Percentiles rank a stretch among this genome's conserved stretches.
These are phyloP conservation scores for Pterophyllum scalare DNA, from an alignment of 2,113 vertebrate species.

Conservation along the genomic window DNA sequence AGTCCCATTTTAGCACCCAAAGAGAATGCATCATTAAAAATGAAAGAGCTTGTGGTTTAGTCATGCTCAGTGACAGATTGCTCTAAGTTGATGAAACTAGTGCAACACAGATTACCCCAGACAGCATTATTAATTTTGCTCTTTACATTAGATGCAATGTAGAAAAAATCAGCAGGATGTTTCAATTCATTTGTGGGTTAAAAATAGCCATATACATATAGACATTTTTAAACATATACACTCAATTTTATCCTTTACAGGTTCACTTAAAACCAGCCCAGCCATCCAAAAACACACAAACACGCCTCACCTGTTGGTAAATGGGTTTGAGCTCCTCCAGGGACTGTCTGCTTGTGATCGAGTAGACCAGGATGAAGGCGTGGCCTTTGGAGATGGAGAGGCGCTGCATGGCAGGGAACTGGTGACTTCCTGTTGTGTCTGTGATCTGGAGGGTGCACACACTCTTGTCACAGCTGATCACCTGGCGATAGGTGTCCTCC, in stretches of 20 bases:
- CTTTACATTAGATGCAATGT: not conserved
- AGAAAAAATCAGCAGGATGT: not conserved
- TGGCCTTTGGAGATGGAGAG: constrained; percentile 98
- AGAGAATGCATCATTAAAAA: not conserved
- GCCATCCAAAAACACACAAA: not conserved
- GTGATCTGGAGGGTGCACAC: constrained; percentile 98
- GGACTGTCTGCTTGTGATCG: constrained; percentile 94
- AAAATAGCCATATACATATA: too few species aligned
- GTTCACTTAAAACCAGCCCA: not conserved
- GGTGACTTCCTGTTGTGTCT: constrained; percentile 96
- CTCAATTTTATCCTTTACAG: too few species aligned
- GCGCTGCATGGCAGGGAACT: constrained; percentile 98
- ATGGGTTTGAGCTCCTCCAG: constrained; percentile 97
- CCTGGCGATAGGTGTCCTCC: constrained; percentile 97
- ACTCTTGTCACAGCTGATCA: constrained; percentile 98
- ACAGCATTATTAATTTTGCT: not conserved
- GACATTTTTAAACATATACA: too few species aligned
- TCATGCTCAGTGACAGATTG: not conserved
- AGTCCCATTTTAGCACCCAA: not conserved
- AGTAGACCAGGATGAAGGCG: constrained; percentile 97
- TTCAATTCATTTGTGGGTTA: not conserved
- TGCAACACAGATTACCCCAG: not conserved
- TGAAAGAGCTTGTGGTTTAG: not conserved
- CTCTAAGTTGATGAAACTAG: not conserved
- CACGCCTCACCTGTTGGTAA: constrained; percentile 89